Percentiles rank a stretch among this genome's conserved stretches.
phyloP scores from a whole-genome alignment of 2,888 invertebrate species.

The Pristionchus japonicus region DNA sequence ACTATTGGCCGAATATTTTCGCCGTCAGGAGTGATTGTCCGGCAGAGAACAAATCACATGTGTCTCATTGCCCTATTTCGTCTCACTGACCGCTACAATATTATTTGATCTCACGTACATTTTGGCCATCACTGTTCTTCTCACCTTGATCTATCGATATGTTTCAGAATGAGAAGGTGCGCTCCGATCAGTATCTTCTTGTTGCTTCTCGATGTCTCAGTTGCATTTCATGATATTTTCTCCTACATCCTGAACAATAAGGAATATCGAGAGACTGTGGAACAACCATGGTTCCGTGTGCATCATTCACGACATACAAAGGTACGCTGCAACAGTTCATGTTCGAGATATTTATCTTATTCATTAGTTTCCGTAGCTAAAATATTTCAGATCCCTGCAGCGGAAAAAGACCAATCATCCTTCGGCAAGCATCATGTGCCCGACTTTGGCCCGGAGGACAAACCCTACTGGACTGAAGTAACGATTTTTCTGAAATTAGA shows the following conservation, averaged over 20 bases:
- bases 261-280: constrained; percentile 55
- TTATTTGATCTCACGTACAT: background rate
- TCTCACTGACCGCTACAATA: background rate
- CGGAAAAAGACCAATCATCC: background rate
- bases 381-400: constrained; percentile 19
- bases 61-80: background rate
- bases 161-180: background rate
- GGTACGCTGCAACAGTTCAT: background rate
- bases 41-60: background rate
- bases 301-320: constrained; percentile 55
- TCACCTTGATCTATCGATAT: background rate
- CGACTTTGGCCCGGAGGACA: constrained; percentile 56
- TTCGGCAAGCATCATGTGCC: constrained; percentile 59
- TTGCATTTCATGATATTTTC: background rate
- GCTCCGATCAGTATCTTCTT: background rate
- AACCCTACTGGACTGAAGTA: constrained; percentile 30
- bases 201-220: background rate
- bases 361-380: background rate
- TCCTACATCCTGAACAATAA: constrained; percentile 50
- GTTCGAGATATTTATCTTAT: no score
- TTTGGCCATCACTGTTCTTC: background rate
- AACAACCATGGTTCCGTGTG: constrained; percentile 64
- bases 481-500: no score
- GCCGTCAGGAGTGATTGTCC: background rate
- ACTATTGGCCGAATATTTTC: background rate